Evolutionary conservation across 2,797 vertebrate genomes (phyloP).

Genomic region (Platyrinchus mystaceus): DNA sequence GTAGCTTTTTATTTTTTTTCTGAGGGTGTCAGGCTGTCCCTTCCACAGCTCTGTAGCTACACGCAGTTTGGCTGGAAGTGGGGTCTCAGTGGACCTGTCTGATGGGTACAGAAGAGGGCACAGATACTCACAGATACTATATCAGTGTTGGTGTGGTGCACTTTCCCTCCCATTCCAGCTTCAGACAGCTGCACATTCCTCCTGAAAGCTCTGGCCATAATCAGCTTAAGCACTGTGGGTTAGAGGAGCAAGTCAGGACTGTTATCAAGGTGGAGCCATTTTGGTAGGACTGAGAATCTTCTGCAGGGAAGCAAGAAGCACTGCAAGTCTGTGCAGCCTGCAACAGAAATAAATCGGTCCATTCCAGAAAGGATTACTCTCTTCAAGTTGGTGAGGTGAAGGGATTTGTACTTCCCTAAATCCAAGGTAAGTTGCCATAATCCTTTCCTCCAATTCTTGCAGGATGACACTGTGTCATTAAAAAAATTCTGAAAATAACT

Average conservation of each 20-base stretch:
- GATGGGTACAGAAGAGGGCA: not conserved
- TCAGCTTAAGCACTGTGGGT: not conserved
- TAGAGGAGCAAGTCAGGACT: not conserved
- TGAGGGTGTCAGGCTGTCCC: not conserved
- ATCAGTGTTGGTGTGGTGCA: not conserved
- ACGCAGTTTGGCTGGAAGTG: not conserved
- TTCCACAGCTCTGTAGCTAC: not conserved
- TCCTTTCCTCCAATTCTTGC: not conserved
- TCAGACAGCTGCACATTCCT: not conserved
- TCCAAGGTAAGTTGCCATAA: not conserved
- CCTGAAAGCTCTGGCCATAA: not conserved
- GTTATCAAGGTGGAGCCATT: not conserved
- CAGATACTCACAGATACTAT: fast-evolving
- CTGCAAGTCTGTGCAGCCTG: not conserved
- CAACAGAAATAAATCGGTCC: not conserved
- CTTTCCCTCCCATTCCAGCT: not conserved
- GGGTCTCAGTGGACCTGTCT: not conserved
- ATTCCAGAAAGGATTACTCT: not conserved
- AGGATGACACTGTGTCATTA: not conserved
- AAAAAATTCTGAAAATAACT: not conserved
- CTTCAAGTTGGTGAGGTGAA: not conserved
- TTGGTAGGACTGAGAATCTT: not conserved
- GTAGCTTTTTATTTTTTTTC: not conserved
- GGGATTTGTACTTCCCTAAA: conserved; percentile 8
- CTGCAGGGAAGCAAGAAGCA: not conserved